Evolutionary conservation across 2,797 vertebrate genomes (phyloP).

Genomic region (Sebastolobus alascanus): DNA sequence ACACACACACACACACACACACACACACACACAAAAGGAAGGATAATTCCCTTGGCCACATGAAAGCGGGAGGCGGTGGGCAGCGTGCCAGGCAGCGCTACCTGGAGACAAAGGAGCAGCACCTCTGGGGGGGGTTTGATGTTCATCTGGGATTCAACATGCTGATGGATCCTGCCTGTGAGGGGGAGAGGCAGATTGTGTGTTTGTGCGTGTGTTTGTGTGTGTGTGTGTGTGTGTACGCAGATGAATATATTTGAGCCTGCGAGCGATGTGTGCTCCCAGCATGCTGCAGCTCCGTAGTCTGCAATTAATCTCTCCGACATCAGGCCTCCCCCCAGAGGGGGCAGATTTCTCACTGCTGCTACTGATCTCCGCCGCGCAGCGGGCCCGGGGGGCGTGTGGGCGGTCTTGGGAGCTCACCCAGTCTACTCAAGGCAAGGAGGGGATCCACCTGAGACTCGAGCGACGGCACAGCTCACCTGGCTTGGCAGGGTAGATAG

Average conservation of each 20-base stretch:
- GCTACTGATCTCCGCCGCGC: constrained; percentile 77
- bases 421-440: constrained; percentile 52
- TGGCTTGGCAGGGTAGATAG: constrained; percentile 45
- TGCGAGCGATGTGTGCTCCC: constrained; percentile 77
- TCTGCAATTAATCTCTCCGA: constrained; percentile 89
- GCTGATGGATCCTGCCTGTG: constrained; percentile 86
- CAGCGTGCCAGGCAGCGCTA: constrained; percentile 84
- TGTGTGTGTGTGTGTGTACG: constrained; percentile 55
- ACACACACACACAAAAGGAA: constrained; percentile 55
- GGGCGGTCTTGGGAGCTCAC: constrained; percentile 65
- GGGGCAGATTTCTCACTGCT: constrained; percentile 72
- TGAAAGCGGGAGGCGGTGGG: constrained; percentile 86
- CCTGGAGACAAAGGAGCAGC: constrained; percentile 86
- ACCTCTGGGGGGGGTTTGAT: constrained; percentile 84
- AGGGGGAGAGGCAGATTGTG: constrained; percentile 52
- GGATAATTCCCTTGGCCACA: constrained; percentile 88
- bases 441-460: constrained; percentile 65
- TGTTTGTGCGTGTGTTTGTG: constrained; percentile 52
- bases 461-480: constrained; percentile 46
- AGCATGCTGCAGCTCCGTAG: constrained; percentile 76
- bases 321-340: constrained; percentile 77
- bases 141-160: constrained; percentile 85
- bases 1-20: constrained; percentile 61
- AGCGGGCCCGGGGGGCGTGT: constrained; percentile 61
- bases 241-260: constrained; percentile 74